Evolutionary conservation across 1,140 invertebrate genomes (phyloP).

Genomic region (Pseudomyrmex gracilis): DNA sequence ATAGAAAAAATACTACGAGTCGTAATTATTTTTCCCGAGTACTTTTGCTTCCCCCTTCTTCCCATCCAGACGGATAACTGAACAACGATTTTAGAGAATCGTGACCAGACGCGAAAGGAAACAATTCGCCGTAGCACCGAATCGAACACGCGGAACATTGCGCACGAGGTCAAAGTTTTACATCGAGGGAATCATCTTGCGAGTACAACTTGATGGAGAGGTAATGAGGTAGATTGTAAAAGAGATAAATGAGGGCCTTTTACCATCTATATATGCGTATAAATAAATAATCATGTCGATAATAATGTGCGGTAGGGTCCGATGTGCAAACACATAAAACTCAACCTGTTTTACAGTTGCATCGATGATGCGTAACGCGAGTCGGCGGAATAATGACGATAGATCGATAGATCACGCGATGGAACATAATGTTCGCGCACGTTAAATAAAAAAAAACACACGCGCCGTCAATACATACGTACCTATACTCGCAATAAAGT

Average conservation of each 20-base stretch:
- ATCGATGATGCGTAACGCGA: conserved; percentile 36
- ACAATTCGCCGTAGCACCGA: not conserved
- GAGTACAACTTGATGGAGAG: conserved; percentile 34
- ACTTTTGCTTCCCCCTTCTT: not conserved
- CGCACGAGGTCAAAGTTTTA: not conserved
- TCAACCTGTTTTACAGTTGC: conserved; percentile 46
- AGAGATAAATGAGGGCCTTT: conserved; percentile 50
- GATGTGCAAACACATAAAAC: conserved; percentile 22
- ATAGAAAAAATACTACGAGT: not conserved
- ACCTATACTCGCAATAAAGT: no score
- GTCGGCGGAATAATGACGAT: conserved; percentile 10
- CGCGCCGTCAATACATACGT: no score
- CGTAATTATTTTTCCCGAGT: not conserved
- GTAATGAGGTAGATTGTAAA: conserved; percentile 46
- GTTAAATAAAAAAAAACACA: not conserved
- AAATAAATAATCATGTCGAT: conserved; percentile 23
- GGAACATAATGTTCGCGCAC: not conserved
- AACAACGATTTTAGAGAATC: not conserved
- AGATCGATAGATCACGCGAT: conserved; percentile 16
- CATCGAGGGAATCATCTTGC: conserved; percentile 3
- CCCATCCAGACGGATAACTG: not conserved
- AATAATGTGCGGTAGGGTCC: conserved; percentile 11
- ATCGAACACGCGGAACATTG: conserved; percentile 6
- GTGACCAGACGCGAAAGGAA: not conserved
- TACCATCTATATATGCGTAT: conserved; percentile 26